Evolutionary conservation across 2,797 vertebrate genomes (phyloP).

Genomic region (Nannoperca australis): DNA sequence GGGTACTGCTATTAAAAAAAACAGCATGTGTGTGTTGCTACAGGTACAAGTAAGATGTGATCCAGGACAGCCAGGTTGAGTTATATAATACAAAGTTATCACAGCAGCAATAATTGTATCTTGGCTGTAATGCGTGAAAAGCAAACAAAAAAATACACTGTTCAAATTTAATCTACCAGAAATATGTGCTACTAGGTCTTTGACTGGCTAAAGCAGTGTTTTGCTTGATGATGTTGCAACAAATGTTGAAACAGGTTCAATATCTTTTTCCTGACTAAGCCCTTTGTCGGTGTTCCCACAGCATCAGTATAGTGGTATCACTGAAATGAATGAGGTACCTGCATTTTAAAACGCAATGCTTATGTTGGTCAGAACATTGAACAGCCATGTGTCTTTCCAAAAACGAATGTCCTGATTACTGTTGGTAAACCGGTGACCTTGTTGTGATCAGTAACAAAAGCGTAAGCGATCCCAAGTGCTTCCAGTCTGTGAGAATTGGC

Average conservation of each 20-base stretch:
- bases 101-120: background rate
- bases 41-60: background rate
- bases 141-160: background rate
- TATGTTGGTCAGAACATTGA: background rate
- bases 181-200: background rate
- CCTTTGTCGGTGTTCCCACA: background rate
- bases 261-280: too few species aligned
- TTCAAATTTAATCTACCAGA: background rate
- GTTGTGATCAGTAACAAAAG: too few species aligned
- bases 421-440: background rate
- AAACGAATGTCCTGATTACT: background rate
- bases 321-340: background rate
- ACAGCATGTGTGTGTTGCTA: conserved; percentile 10
- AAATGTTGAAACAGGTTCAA: background rate
- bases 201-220: background rate
- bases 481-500: conserved; percentile 59
- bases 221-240: background rate
- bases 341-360: background rate
- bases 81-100: background rate
- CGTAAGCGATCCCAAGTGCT: background rate
- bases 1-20: background rate
- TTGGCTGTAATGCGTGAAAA: background rate
- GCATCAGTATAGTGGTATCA: background rate
- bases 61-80: background rate
- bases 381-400: background rate